phyloP scores from a whole-genome alignment of 1,140 invertebrate genomes.

The Bombus soroeensis region DNA sequence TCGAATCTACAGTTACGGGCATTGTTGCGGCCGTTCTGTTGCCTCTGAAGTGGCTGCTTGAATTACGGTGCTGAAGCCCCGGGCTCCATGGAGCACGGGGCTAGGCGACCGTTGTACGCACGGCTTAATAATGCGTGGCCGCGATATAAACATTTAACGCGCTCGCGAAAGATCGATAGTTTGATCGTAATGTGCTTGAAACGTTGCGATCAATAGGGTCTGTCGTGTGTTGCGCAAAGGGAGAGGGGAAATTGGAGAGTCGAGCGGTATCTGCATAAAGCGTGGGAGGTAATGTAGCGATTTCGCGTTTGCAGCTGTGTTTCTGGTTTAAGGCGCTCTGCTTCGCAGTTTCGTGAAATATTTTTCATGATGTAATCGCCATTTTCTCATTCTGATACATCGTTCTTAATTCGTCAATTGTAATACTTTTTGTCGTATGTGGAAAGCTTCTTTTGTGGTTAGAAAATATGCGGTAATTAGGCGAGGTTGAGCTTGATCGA shows the following conservation, averaged over 20 bases:
- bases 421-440: too few species aligned
- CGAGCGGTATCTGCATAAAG: not conserved
- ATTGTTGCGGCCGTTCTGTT: conserved; percentile 61
- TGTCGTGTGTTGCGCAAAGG: not conserved
- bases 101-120: not conserved
- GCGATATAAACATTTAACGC: conserved; percentile 54
- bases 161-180: conserved; percentile 35
- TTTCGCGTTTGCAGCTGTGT: conserved; percentile 3
- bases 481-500: too few species aligned
- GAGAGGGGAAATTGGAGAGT: not conserved
- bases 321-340: not conserved
- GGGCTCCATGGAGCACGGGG: conserved; percentile 16
- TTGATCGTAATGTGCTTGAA: conserved; percentile 10
- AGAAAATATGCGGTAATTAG: not conserved
- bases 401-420: not conserved
- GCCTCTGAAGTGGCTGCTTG: conserved; percentile 64
- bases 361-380: not conserved
- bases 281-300: not conserved
- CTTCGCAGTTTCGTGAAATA: not conserved
- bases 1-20: conserved; percentile 68
- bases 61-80: conserved; percentile 58
- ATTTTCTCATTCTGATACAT: not conserved
- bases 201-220: not conserved
- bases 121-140: conserved; percentile 31
- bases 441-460: too few species aligned